Conservation (phyloP, 2,113 vertebrate genomes). For the Erythrocebus patas region DNA sequence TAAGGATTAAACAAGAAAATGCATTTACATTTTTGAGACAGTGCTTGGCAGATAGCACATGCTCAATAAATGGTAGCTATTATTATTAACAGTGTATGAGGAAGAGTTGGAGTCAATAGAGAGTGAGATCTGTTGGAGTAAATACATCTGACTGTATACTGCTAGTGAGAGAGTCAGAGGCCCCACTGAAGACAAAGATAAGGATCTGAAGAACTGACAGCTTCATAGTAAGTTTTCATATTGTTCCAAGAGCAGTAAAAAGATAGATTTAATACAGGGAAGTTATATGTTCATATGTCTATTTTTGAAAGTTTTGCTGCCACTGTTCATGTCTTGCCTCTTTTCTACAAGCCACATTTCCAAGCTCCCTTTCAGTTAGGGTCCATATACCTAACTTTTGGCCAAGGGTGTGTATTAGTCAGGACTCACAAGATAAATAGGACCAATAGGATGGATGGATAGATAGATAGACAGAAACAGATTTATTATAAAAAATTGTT, state of each 20-base stretch:
- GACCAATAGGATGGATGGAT: not conserved
- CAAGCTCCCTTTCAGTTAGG: not conserved
- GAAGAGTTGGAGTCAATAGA: not conserved
- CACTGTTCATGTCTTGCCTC: not conserved
- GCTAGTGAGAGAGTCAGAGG: not conserved
- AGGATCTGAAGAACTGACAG: not conserved
- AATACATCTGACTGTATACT: not conserved
- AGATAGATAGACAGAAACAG: not conserved
- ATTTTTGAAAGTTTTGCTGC: not conserved
- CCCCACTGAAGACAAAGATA: not conserved
- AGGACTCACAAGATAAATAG: not conserved
- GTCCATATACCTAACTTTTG: not conserved
- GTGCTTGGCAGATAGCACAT: not conserved
- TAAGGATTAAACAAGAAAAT: not conserved
- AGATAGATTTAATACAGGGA: not conserved
- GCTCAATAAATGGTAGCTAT: not conserved
- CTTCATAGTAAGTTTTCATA: not conserved
- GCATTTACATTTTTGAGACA: not conserved
- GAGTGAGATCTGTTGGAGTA: not conserved
- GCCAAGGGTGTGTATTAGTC: not conserved
- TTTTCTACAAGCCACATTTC: not conserved
- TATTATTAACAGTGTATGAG: not conserved
- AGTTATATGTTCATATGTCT: not conserved
- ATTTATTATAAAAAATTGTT: not conserved
- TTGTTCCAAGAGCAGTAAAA: not conserved